These are phyloP conservation scores for Orussus abietinus DNA, from an alignment of 1,140 invertebrate genomes.

Conservation along the genomic window DNA sequence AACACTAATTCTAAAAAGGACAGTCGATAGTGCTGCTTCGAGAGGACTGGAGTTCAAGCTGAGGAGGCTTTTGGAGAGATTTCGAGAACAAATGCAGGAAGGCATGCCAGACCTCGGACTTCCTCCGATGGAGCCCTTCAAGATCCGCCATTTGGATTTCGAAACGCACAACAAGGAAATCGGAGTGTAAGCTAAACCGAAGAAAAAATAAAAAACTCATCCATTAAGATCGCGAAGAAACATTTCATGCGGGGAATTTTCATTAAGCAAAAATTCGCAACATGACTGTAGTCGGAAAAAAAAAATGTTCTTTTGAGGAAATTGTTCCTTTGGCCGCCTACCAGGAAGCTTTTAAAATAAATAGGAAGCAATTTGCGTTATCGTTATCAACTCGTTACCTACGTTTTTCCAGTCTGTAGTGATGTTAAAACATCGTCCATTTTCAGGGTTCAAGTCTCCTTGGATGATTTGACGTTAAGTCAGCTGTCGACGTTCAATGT, in stretches of 20 bases:
- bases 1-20: constrained; percentile 38
- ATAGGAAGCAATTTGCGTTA: no score
- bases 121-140: constrained; percentile 38
- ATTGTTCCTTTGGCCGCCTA: no score
- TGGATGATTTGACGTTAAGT: constrained; percentile 31
- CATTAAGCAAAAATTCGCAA: no score
- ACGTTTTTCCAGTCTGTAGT: background rate
- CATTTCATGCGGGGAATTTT: no score
- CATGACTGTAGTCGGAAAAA: no score
- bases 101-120: constrained; percentile 43
- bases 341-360: no score
- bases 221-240: no score
- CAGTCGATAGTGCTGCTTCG: constrained; percentile 47
- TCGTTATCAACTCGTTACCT: background rate
- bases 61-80: constrained; percentile 40
- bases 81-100: constrained; percentile 39
- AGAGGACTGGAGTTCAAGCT: constrained; percentile 45
- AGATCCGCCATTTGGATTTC: constrained; percentile 30
- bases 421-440: constrained; percentile 5
- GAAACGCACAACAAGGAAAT: constrained; percentile 39
- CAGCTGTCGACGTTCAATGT: constrained; percentile 39
- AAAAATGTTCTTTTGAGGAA: background rate
- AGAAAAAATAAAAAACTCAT: no score
- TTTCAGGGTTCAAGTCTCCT: constrained; percentile 30
- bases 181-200: constrained; percentile 37